Evolutionary conservation across 2,888 invertebrate species (phyloP), one percentile per base, ranked within the genome.

Genomic region (Dryadula phaetusa): DNA sequence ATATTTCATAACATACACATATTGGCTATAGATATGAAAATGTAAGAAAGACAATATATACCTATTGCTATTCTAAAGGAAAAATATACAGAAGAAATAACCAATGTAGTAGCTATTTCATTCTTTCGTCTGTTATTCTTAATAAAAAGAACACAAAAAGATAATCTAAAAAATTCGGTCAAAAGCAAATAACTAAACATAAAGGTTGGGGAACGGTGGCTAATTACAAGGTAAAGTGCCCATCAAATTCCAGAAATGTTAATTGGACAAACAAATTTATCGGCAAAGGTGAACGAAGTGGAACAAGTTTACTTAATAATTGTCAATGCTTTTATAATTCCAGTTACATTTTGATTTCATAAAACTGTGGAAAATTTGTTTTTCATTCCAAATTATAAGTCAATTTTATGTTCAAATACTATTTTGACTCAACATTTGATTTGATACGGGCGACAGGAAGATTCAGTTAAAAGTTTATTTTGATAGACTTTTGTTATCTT

Each of bases 241-340:
- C 54, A 58, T 52, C 52, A 56, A 53, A 66, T 47, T 34, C 37
- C 16, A 63, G 46, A 64, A 52, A 40, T 67, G 53, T 67, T 67
- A 64, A 67, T 67, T 60, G 58, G 60, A 53, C 52, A 60, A 66
- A 66, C 32, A 42, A 49, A 46, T 46, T 64, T 53, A 67, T 67
- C 60, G 37, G 53, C n/a, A 46, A 53, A 53, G 44, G 53, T 64
- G 53, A 53, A 67, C 44, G 60, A 62, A 66, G 16, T 32, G 54
- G 46, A 56, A 54, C 54, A 32, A 56, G 46, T 61, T 61, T 34
- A 32, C 46, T 61, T 61, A 46, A 46, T 60, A 46, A 46, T 44
- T 28, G 54, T 37, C 54, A 54, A 54, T n/a, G 34, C 20, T 20
- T 4, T 40, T 54, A 49, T 3, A 40, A 56, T 22, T 37, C n/a